Percentiles rank a stretch among this genome's conserved stretches.
Evolutionary conservation across 2,888 invertebrate genomes (phyloP).

Genomic region (Apamea epomidion): DNA sequence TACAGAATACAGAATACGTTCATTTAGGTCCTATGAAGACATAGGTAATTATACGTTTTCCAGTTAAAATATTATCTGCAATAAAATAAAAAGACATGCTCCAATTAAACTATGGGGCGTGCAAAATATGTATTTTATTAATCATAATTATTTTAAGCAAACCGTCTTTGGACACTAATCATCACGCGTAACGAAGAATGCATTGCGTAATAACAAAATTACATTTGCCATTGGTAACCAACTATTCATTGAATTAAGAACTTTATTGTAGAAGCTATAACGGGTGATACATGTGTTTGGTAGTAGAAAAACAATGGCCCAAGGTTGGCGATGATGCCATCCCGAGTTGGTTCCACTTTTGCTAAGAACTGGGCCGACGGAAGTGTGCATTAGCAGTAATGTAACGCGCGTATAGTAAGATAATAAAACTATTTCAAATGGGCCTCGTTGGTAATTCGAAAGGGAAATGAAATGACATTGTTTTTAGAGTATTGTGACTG

Average conservation of each 20-base stretch:
- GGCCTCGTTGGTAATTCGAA: conserved; percentile 59
- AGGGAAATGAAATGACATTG: conserved; percentile 61
- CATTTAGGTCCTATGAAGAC: neutral
- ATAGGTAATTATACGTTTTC: neutral
- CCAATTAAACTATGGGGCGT: conserved; percentile 42
- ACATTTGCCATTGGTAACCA: conserved; percentile 1
- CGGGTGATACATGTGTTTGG: neutral
- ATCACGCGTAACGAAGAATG: conserved; percentile 78
- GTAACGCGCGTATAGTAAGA: conserved; percentile 68
- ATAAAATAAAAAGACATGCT: conserved; percentile 16
- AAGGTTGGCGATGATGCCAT: conserved; percentile 69
- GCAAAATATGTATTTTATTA: conserved; percentile 38
- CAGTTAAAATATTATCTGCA: neutral
- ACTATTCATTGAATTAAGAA: conserved; percentile 38
- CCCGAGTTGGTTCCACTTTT: conserved; percentile 81
- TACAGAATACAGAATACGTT: too few relatives aligned
- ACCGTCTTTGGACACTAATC: conserved; percentile 60
- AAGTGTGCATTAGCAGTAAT: conserved; percentile 68
- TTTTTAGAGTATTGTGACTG: conserved; percentile 45
- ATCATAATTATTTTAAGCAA: conserved; percentile 50
- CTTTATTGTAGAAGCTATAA: neutral
- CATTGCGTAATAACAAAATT: conserved; percentile 66
- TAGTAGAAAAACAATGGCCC: conserved; percentile 35
- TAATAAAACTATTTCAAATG: conserved; percentile 64
- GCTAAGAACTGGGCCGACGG: conserved; percentile 80